Evolutionary conservation across 2,888 invertebrate species (phyloP), one percentile per base, ranked within the genome.

Genomic region (Cephalotes varians): DNA sequence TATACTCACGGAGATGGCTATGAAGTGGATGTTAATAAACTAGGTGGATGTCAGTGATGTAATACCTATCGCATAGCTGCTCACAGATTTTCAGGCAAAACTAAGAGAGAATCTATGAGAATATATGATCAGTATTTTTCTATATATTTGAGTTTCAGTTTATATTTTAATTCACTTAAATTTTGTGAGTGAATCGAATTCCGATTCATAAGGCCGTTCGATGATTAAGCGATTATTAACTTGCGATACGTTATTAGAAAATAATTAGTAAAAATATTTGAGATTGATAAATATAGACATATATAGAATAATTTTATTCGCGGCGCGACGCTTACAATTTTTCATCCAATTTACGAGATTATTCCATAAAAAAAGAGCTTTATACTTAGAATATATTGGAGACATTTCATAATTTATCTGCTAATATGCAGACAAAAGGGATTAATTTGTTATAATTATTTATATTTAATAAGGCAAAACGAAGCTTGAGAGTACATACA

Each of bases 21-120:
- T 84, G 82, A 87, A 90, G 84, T 87, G 85, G 86, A 88, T 87
- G 90, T 90, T 90, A 90, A 90, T 90, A 90, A 90, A 87, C 88
- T 85, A 86, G 90, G 76, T 80, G 89, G 80, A 80, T 87, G 82
- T 72, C 87, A 81, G 67, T 82, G 82, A 87, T 82, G 85, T 84
- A 81, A 86, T 85, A 83, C 58, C 73, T 56, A 82, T 73, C 64
- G 58, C 82, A 88, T 84, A 83, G 73, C 49, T 71, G 69, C 69
- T 49, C 82, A 51, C 60, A 80, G 72, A 86, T 83, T 86, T 85
- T 58, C 69, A 34, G 18, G 40, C 54, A 40, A 60, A 54, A 67
- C 34, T 40, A n/a, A 47, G 6, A 62, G 28, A 62, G 15, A 21
- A 21, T 15, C 10, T n/a, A 21, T 21, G n/a, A 49, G 6, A 2